A percentile compares a stretch with the other conserved stretches of the same genome.
These are phyloP conservation scores for Mola mola DNA, from an alignment of 2,113 vertebrate genomes.

Conservation along the genomic window DNA sequence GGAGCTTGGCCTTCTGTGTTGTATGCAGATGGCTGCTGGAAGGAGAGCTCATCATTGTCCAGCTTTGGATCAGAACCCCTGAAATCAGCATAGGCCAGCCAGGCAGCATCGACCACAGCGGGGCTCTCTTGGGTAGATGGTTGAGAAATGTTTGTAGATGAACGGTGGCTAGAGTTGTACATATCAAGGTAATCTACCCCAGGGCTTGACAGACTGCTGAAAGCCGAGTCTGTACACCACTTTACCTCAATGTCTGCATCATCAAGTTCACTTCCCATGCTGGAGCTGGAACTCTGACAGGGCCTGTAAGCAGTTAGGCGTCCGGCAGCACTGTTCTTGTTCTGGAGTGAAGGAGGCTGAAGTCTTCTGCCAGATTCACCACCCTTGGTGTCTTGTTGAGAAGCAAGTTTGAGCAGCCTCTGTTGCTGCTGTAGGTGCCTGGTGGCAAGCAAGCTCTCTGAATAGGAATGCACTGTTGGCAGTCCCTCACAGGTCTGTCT, in stretches of 20 bases:
- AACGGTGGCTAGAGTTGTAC: conserved; percentile 86
- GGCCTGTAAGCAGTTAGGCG: conserved; percentile 59
- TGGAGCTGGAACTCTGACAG: conserved; percentile 79
- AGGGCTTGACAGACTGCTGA: conserved; percentile 82
- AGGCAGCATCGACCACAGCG: conserved; percentile 72
- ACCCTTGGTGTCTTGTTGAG: conserved; percentile 72
- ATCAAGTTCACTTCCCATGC: conserved; percentile 86
- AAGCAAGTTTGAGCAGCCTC: conserved; percentile 62
- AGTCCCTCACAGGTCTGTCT: conserved; percentile 78
- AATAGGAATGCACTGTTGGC: conserved; percentile 75
- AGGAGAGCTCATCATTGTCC: conserved; percentile 71
- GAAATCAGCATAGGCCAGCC: conserved; percentile 83
- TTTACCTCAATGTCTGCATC: conserved; percentile 88
- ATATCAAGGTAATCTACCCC: conserved; percentile 83
- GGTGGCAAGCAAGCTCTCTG: conserved; percentile 76
- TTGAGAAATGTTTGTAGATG: conserved; percentile 83
- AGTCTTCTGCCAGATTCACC: conserved; percentile 59
- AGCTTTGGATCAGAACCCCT: conserved; percentile 67
- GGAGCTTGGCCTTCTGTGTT: conserved; percentile 72
- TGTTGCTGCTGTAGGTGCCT: conserved; percentile 81
- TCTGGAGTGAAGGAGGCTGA: conserved; percentile 56
- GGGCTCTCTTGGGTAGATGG: conserved; percentile 85
- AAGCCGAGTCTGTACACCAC: conserved; percentile 84
- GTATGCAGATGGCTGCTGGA: conserved; percentile 59
- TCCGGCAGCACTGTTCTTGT: conserved; percentile 55